phyloP scores from a whole-genome alignment of 2,113 vertebrate genomes.

The Egretta garzetta region DNA sequence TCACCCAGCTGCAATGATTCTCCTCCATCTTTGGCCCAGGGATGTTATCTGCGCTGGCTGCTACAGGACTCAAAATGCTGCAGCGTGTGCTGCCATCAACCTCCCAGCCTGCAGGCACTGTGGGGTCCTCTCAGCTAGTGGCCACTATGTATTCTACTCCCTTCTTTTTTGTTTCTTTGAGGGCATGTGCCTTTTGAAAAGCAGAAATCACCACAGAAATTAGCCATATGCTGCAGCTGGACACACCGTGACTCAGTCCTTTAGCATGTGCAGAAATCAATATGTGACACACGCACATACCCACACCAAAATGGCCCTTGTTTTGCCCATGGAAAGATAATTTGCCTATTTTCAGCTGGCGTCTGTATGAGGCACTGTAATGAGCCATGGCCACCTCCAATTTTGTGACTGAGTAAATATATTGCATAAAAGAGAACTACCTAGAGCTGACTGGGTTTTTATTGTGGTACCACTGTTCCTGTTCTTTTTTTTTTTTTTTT shows the following conservation, averaged over 20 bases:
- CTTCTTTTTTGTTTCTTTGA: background rate
- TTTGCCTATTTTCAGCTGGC: background rate
- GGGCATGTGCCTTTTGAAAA: background rate
- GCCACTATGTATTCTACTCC: background rate
- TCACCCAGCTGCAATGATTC: background rate
- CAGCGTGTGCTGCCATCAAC: background rate
- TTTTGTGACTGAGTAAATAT: background rate
- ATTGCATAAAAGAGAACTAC: background rate
- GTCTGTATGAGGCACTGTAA: background rate
- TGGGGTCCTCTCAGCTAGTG: background rate
- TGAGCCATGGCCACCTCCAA: background rate
- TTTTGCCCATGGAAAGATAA: background rate
- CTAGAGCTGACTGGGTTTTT: background rate
- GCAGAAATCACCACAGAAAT: background rate
- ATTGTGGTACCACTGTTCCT: background rate
- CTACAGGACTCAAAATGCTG: background rate
- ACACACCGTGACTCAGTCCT: background rate
- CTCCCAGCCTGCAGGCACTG: fast-evolving
- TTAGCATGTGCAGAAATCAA: background rate
- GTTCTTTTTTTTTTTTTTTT: fast-evolving
- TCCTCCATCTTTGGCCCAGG: background rate
- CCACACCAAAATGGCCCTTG: background rate
- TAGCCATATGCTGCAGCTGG: background rate
- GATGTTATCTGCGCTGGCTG: background rate
- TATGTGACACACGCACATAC: background rate